phyloP scores from a whole-genome alignment of 2,888 invertebrate species.

The Tuta absoluta region DNA sequence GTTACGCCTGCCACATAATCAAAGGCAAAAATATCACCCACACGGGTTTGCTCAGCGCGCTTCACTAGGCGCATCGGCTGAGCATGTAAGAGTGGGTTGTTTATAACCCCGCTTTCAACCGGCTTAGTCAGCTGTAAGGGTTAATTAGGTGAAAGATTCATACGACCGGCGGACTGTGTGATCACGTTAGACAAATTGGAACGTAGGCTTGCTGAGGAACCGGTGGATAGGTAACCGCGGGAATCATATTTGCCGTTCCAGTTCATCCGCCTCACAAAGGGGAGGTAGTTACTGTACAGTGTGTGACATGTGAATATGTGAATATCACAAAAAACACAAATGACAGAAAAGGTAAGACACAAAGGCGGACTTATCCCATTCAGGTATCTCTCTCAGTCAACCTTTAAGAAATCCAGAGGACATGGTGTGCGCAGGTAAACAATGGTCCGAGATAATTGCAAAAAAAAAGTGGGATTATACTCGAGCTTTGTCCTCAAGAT shows the following conservation, averaged over 20 bases:
- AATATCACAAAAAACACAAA: too few relatives aligned
- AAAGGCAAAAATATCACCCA: slow-evolving; percentile 5
- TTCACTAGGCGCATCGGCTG: slow-evolving; percentile 53
- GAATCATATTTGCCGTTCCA: slow-evolving; percentile 38
- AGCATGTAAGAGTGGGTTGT: slow-evolving; percentile 54
- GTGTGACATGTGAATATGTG: not conserved
- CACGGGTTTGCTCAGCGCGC: slow-evolving; percentile 5
- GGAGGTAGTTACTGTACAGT: not conserved
- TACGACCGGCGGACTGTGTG: slow-evolving; percentile 62
- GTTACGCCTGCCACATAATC: not conserved
- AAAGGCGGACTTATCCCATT: too few relatives aligned
- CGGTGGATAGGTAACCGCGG: slow-evolving; percentile 54
- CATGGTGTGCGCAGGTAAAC: too few relatives aligned
- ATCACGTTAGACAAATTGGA: slow-evolving; percentile 76
- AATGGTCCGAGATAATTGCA: too few relatives aligned
- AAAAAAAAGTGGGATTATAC: too few relatives aligned
- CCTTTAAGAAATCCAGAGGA: too few relatives aligned
- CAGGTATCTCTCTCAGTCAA: too few relatives aligned
- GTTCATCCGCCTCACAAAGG: slow-evolving; percentile 6
- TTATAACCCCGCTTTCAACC: slow-evolving; percentile 72
- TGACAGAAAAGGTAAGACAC: too few relatives aligned
- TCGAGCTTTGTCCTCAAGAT: too few relatives aligned
- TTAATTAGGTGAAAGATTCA: slow-evolving; percentile 78
- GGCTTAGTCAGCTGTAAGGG: slow-evolving; percentile 67
- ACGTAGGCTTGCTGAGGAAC: slow-evolving; percentile 58